A percentile compares a stretch with the other conserved stretches of the same genome.
phyloP scores from a whole-genome alignment of 2,113 vertebrate species.

The Triplophysa dalaica region DNA sequence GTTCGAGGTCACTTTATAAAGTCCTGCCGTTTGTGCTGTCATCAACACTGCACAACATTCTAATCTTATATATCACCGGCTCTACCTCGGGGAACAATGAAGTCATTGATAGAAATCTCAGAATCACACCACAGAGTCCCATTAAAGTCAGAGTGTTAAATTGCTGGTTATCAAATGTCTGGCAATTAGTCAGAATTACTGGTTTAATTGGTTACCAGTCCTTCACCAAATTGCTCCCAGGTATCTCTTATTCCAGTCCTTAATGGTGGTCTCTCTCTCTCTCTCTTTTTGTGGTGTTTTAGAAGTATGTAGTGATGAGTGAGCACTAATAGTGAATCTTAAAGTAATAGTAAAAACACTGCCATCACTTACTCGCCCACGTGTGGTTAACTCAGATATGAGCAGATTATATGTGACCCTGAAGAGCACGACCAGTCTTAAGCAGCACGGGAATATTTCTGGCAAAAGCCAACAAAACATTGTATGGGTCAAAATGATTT shows the following conservation, averaged over 20 bases:
- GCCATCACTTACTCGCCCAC: too few relatives aligned
- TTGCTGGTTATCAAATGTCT: constrained; percentile 50
- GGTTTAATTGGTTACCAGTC: constrained; percentile 50
- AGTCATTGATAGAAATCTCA: constrained; percentile 43
- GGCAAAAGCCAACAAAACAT: too few relatives aligned
- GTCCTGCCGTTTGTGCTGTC: not conserved
- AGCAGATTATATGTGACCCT: too few relatives aligned
- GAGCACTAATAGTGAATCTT: not conserved
- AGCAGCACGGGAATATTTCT: too few relatives aligned
- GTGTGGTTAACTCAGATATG: too few relatives aligned
- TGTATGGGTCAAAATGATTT: too few relatives aligned
- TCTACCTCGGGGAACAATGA: constrained; percentile 43
- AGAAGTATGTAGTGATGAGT: not conserved
- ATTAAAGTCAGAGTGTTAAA: constrained; percentile 38
- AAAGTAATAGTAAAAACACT: too few relatives aligned
- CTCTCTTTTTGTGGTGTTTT: not conserved
- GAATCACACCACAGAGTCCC: constrained; percentile 36
- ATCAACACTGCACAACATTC: constrained; percentile 10
- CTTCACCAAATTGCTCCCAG: constrained; percentile 53
- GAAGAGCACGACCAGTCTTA: too few relatives aligned
- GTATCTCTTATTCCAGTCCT: constrained; percentile 26
- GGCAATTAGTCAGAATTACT: constrained; percentile 48
- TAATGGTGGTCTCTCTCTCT: constrained; percentile 8
- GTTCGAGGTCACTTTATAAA: not conserved
- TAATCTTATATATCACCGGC: constrained; percentile 31